Conservation (phyloP, 2,113 vertebrate genomes). For the Sialia sialis region DNA sequence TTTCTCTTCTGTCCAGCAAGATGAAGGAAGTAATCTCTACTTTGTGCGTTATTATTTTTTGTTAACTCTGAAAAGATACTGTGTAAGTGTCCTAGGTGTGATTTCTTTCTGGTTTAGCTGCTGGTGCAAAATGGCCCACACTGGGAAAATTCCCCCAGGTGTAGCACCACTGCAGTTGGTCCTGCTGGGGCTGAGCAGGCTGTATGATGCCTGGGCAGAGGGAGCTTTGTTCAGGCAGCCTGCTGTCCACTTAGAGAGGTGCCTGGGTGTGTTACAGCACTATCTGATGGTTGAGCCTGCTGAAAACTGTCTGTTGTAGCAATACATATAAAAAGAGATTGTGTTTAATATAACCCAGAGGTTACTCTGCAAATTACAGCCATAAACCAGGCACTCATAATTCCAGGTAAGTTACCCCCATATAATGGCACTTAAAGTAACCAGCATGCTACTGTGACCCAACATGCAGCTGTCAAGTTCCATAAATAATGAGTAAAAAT, state of each 20-base stretch:
- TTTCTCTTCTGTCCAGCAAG: background rate
- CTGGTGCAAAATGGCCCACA: rapidly evolving
- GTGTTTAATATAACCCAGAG: background rate
- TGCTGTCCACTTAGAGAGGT: rapidly evolving
- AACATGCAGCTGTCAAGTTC: background rate
- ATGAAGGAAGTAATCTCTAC: background rate
- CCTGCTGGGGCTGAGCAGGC: background rate
- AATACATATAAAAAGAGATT: rapidly evolving
- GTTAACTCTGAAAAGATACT: background rate
- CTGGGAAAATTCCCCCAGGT: rapidly evolving
- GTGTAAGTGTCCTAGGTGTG: rapidly evolving
- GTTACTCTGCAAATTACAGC: background rate
- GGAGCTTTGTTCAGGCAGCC: background rate
- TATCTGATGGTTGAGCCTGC: background rate
- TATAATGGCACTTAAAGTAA: background rate
- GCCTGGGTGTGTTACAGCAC: rapidly evolving
- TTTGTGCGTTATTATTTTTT: background rate
- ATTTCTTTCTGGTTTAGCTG: background rate
- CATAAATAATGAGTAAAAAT: background rate
- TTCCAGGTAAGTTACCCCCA: background rate
- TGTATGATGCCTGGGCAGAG: background rate
- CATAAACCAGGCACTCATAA: background rate
- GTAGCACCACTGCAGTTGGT: rapidly evolving
- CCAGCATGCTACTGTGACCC: background rate
- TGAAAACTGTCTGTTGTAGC: background rate